Conservation (phyloP, 2,113 vertebrate genomes). For the Archilochus colubris region DNA sequence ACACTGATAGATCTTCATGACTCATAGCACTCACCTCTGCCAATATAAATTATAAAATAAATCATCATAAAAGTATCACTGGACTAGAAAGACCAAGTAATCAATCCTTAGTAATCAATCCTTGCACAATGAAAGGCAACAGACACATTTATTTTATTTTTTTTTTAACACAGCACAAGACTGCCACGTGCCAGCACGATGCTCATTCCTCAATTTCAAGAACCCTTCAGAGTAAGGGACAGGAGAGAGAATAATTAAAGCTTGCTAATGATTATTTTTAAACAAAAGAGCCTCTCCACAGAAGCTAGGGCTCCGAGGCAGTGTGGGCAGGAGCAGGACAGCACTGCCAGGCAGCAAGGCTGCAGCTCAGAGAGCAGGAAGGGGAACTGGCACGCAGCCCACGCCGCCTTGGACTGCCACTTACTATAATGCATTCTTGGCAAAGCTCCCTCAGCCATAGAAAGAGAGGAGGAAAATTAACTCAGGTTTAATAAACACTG, state of each 20-base stretch:
- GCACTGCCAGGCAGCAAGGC: background rate
- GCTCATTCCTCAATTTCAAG: background rate
- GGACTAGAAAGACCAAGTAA: background rate
- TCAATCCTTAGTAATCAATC: background rate
- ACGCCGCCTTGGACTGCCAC: fast-evolving
- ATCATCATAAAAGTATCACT: background rate
- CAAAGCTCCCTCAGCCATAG: conserved; percentile 12
- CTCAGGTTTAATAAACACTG: conserved; percentile 1
- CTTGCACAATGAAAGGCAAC: background rate
- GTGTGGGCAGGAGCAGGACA: background rate
- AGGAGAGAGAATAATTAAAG: background rate
- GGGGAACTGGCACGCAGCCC: background rate
- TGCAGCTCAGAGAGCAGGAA: fast-evolving
- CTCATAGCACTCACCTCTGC: background rate
- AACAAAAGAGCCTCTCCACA: background rate
- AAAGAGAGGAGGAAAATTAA: conserved; percentile 36
- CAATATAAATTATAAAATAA: background rate
- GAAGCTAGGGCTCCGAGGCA: conserved; percentile 4
- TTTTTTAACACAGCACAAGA: background rate
- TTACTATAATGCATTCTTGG: background rate
- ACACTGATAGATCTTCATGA: fast-evolving
- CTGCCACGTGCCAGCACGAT: background rate
- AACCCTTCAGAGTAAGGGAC: background rate
- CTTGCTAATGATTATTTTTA: background rate
- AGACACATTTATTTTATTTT: background rate